Evolutionary conservation across 2,113 vertebrate species (phyloP), one percentile per base, ranked within the genome.

Genomic region (Muscicapa adusta): DNA sequence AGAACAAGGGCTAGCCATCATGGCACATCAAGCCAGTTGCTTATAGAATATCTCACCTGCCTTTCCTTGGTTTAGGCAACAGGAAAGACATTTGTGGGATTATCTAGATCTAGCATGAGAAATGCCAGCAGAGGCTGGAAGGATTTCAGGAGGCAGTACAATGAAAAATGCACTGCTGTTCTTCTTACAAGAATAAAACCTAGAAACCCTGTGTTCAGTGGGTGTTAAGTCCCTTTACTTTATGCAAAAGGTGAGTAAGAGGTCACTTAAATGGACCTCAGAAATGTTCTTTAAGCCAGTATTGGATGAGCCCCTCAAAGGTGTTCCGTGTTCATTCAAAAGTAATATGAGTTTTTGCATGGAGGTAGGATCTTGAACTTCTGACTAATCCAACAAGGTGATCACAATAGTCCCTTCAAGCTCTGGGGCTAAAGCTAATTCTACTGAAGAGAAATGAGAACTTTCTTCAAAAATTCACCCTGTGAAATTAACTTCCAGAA

Each of bases 1-100:
- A 72, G n/a, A 48, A 12, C 14, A 50, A 33, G 5, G 9, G 25
- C 31, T 65, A 33, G 26, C 0, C 0, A 54, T 62, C 19, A 17
- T 25, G 48, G 54, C 47, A 34, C 34, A 16, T 26, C 31, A 72
- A 72, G 23, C 48, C 57, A 33, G 9, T 15, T 56, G 18, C 16
- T 36, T 72, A 6, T 2, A 26, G 42, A 57, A 15, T 31, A 63
- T 57, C 42, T 79, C 14, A 36, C 23, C 25, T 72, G 26, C 26
- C 31, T 72, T 72, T 28, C 43, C 11, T 85, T 78, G 62, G 10
- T 71, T 60, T 90, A 61, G 71, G 36, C 28, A 83, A 25, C 36
- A 70, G 28, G 19, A 61, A 73, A 43, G 17, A 22, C 12, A 9
- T 65, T 70, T 65, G 14, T 57, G 28, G 9, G 19, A 29, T 40